Evolutionary conservation across 2,888 invertebrate genomes (phyloP), one percentile per base, ranked within the genome.

Genomic region (Megastigmus dorsalis): DNA sequence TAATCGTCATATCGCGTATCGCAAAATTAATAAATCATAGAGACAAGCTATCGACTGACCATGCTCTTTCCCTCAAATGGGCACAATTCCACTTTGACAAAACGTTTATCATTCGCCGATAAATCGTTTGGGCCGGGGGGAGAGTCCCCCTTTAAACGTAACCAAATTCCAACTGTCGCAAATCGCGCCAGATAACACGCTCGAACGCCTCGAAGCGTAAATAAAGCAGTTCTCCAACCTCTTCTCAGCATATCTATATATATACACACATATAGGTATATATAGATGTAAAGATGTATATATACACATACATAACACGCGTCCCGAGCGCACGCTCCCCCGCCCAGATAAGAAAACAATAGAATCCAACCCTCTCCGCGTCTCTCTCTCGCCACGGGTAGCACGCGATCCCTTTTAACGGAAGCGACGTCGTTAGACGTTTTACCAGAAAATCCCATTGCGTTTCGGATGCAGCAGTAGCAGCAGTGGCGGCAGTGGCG

Each of bases 281-380:
- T 4, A 45, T 15, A 20, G 6, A 15, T 10, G 18, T n/a, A n/a
- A n/a, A n/a, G n/a, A n/a, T n/a, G n/a, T n/a, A n/a, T n/a, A n/a
- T n/a, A n/a, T n/a, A n/a, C n/a, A n/a, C n/a, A n/a, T n/a, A n/a
- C n/a, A n/a, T n/a, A n/a, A n/a, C n/a, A n/a, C n/a, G n/a, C n/a
- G n/a, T n/a, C n/a, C n/a, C n/a, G n/a, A n/a, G n/a, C n/a, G n/a
- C n/a, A n/a, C n/a, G n/a, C n/a, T n/a, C n/a, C n/a, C 26, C 28
- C 9, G 50, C 18, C 9, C 13, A 75, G 71, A 72, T 75, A 75
- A 75, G 75, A 72, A 75, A 72, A 72, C 72, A 75, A 75, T 75
- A 59, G 75, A 45, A 66, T 43, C 15, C 63, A 38, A 45, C 36
- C 33, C 59, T n/a, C n/a, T n/a, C n/a, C n/a, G n/a, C n/a, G n/a